phyloP scores from a whole-genome alignment of 2,797 vertebrate genomes.

The Protosalanx chinensis region DNA sequence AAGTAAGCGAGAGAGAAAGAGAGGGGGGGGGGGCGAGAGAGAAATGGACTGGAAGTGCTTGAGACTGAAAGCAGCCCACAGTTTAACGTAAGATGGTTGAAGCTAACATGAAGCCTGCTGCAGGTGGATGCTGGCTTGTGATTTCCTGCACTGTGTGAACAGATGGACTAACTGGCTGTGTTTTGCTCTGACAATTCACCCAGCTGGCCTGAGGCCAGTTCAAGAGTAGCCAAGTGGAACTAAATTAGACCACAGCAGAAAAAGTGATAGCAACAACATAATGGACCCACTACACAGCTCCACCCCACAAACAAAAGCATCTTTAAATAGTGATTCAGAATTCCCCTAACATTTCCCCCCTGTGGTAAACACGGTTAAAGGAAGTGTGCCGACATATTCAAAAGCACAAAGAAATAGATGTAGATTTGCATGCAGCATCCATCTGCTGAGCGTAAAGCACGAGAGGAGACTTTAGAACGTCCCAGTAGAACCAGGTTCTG shows the following conservation, averaged over 20 bases:
- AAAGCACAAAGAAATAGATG: slow-evolving; percentile 37
- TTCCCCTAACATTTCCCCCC: slow-evolving; percentile 64
- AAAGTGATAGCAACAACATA: slow-evolving; percentile 49
- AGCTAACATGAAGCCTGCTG: background rate
- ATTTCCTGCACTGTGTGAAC: slow-evolving; percentile 6
- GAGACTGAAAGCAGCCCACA: too few relatives aligned
- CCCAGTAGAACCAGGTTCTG: too few relatives aligned
- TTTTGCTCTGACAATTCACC: slow-evolving; percentile 26
- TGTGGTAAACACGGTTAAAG: slow-evolving; percentile 58
- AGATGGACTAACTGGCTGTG: slow-evolving; percentile 42
- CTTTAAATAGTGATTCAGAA: slow-evolving; percentile 67
- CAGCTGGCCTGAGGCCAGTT: slow-evolving; percentile 55
- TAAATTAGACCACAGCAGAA: slow-evolving; percentile 47
- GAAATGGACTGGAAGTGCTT: background rate
- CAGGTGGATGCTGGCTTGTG: slow-evolving; percentile 12
- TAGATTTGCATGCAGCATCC: slow-evolving; percentile 53
- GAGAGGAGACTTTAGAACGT: slow-evolving; percentile 14
- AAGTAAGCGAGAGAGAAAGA: background rate
- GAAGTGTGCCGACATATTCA: slow-evolving; percentile 58
- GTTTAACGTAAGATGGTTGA: too few relatives aligned
- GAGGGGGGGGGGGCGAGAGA: background rate
- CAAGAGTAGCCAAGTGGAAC: slow-evolving; percentile 52
- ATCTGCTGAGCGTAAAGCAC: slow-evolving; percentile 24
- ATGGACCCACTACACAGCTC: slow-evolving; percentile 50
- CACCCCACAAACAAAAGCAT: slow-evolving; percentile 48